These are phyloP conservation scores for Tetramorium bicarinatum DNA, from an alignment of 2,888 invertebrate species.

Conservation along the genomic window DNA sequence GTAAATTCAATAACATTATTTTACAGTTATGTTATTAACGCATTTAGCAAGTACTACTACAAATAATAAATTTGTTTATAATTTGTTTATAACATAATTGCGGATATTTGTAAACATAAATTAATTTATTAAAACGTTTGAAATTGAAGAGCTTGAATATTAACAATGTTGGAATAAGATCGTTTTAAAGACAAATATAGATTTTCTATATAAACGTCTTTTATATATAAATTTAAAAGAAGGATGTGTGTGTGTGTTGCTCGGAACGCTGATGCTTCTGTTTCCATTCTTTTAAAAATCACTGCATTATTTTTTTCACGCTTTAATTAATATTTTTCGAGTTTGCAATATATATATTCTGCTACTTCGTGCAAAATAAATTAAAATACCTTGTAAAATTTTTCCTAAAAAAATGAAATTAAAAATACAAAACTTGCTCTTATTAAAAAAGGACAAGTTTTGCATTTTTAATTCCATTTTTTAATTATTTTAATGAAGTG, in stretches of 20 bases:
- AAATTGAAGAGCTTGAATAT: slow-evolving; percentile 5
- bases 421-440: too few relatives aligned
- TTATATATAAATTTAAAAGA: not conserved
- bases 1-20: slow-evolving; percentile 24
- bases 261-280: not conserved
- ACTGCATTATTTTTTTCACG: not conserved
- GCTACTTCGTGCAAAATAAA: not conserved
- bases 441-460: not conserved
- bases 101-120: slow-evolving; percentile 4
- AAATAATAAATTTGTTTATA: slow-evolving; percentile 33
- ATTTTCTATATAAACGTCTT: not conserved
- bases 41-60: slow-evolving; percentile 8
- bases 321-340: not conserved
- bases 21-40: slow-evolving; percentile 29
- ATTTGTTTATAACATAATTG: not conserved
- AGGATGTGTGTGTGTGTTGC: not conserved
- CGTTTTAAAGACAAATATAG: not conserved
- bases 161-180: not conserved
- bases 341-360: not conserved
- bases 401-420: too few relatives aligned
- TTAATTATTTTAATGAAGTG: not conserved
- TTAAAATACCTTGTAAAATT: not conserved
- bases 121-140: slow-evolving; percentile 2
- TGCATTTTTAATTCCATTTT: too few relatives aligned
- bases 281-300: not conserved